phyloP scores from a whole-genome alignment of 2,797 vertebrate species.

The Eutrigla gurnardus region DNA sequence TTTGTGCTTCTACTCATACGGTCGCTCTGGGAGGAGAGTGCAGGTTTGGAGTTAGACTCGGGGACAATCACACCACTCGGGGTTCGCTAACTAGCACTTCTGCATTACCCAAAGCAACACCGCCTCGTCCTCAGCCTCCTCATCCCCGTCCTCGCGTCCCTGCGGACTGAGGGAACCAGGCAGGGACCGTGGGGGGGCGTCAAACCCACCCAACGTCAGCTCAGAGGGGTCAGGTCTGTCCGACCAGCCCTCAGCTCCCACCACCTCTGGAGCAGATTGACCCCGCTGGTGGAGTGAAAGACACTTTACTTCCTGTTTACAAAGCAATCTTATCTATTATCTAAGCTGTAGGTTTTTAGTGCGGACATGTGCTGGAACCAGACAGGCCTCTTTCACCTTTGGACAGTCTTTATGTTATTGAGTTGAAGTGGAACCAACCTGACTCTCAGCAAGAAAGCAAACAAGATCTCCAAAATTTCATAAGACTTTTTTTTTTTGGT shows the following conservation, averaged over 20 bases:
- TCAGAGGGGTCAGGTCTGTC: slow-evolving; percentile 46
- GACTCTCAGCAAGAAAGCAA: neutral
- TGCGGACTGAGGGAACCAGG: slow-evolving; percentile 54
- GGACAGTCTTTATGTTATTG: slow-evolving; percentile 1
- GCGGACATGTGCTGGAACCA: neutral
- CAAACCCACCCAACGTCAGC: slow-evolving; percentile 47
- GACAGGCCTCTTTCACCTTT: neutral
- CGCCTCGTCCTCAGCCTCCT: slow-evolving; percentile 78
- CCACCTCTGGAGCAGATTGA: slow-evolving; percentile 27
- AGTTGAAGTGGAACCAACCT: neutral
- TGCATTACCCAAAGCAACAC: slow-evolving; percentile 84
- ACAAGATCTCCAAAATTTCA: neutral
- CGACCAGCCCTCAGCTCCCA: slow-evolving; percentile 59
- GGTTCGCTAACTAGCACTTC: slow-evolving; percentile 30
- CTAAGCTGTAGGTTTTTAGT: neutral
- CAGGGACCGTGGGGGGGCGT: slow-evolving; percentile 32
- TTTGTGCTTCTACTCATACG: neutral
- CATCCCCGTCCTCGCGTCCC: slow-evolving; percentile 57
- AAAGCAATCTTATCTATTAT: neutral
- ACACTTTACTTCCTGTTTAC: slow-evolving; percentile 43
- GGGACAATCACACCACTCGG: slow-evolving; percentile 57
- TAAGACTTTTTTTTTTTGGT: neutral
- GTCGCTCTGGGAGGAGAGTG: slow-evolving; percentile 8
- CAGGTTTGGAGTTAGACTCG: slow-evolving; percentile 40
- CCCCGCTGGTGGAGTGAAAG: slow-evolving; percentile 60